These are phyloP conservation scores for Thalpophila matura DNA, from an alignment of 2,888 invertebrate species.

Conservation along the genomic window DNA sequence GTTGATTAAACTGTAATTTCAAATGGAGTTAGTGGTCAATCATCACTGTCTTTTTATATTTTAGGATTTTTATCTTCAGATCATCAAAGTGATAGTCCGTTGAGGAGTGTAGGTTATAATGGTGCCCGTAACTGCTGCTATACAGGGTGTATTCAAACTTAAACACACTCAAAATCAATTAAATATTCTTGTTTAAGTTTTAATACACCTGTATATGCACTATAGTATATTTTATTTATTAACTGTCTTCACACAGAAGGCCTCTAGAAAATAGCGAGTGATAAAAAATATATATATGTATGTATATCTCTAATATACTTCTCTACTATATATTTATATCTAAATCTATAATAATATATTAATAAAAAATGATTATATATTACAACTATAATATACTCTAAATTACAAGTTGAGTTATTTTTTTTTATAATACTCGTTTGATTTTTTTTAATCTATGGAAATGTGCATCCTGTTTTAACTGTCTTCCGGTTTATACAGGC, in stretches of 20 bases:
- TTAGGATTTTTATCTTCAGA: slow-evolving; percentile 10
- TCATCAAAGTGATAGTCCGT: slow-evolving; percentile 7
- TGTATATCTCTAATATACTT: slow-evolving; percentile 59
- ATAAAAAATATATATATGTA: slow-evolving; percentile 63
- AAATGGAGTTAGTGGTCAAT: neutral
- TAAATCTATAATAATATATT: slow-evolving; percentile 55
- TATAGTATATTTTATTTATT: slow-evolving; percentile 23
- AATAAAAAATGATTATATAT: slow-evolving; percentile 63
- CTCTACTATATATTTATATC: slow-evolving; percentile 60
- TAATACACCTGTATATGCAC: slow-evolving; percentile 10
- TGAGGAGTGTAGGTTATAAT: slow-evolving; percentile 21
- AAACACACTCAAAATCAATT: neutral
- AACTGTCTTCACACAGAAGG: slow-evolving; percentile 19
- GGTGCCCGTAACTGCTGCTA: slow-evolving; percentile 2
- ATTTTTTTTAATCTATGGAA: slow-evolving; percentile 65
- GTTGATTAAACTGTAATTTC: no score
- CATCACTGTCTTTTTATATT: slow-evolving; percentile 12
- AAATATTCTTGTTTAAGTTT: slow-evolving; percentile 10
- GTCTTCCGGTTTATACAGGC: slow-evolving; percentile 47
- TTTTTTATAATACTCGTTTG: slow-evolving; percentile 64
- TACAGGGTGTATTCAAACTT: slow-evolving; percentile 15
- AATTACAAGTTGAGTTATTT: slow-evolving; percentile 60
- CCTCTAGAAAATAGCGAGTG: slow-evolving; percentile 47
- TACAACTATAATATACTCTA: slow-evolving; percentile 50
- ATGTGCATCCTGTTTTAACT: slow-evolving; percentile 60